Percentiles rank a stretch among this genome's conserved stretches.
Evolutionary conservation across 1,140 invertebrate genomes (phyloP).

Genomic region (Dysdera silvatica): DNA sequence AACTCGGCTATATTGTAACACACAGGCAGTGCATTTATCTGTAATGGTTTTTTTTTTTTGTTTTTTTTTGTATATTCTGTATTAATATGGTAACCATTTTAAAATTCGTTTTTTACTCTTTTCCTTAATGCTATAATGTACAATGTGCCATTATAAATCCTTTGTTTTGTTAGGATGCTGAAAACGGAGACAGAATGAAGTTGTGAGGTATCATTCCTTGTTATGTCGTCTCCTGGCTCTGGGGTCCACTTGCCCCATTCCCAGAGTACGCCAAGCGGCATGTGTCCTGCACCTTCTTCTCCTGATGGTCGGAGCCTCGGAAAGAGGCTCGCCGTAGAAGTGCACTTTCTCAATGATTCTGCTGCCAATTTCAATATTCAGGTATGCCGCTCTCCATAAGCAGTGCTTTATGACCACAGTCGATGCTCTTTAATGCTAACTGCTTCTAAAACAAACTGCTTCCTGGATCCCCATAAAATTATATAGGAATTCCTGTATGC

Average conservation of each 20-base stretch:
- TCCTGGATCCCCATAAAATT: neutral
- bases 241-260: constrained; percentile 21
- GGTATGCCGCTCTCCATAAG: no score
- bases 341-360: constrained; percentile 34
- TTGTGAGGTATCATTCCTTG: constrained; percentile 9
- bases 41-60: no score
- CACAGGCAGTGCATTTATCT: no score
- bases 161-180: neutral
- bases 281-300: constrained; percentile 26
- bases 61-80: no score
- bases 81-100: no score
- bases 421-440: neutral
- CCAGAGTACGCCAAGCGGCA: constrained; percentile 29
- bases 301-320: constrained; percentile 19
- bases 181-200: constrained; percentile 1
- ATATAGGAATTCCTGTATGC: neutral
- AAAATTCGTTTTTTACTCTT: no score
- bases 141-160: neutral
- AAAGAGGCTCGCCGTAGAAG: constrained; percentile 28
- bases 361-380: constrained; percentile 30
- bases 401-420: constrained; percentile 2
- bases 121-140: neutral
- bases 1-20: no score
- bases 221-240: constrained; percentile 22
- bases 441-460: neutral